These are phyloP conservation scores for Prosapia bicincta DNA, from an alignment of 2,888 invertebrate genomes.

Conservation along the genomic window DNA sequence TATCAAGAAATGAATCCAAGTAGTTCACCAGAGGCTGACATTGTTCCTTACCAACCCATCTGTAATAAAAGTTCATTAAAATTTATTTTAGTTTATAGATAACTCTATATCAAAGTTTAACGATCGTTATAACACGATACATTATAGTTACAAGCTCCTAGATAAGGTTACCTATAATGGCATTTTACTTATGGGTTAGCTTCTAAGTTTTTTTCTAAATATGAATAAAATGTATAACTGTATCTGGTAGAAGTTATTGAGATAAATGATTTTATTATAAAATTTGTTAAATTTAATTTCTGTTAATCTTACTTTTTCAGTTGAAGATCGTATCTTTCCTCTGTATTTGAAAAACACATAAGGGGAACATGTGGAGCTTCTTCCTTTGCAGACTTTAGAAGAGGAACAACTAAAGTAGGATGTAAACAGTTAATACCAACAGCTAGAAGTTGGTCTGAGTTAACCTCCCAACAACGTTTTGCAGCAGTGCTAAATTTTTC, in stretches of 20 bases:
- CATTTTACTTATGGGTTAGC: no score
- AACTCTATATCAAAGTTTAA: no score
- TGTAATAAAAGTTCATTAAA: conserved; percentile 42
- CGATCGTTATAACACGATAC: no score
- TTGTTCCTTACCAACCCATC: conserved; percentile 69
- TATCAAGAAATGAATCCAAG: conserved; percentile 75
- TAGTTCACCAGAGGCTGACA: conserved; percentile 67
- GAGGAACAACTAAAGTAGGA: conserved; percentile 59
- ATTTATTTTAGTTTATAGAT: no score
- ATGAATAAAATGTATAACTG: no score
- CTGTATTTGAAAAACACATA: conserved; percentile 91
- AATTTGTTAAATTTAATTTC: neutral
- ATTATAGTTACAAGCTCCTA: no score
- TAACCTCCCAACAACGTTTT: conserved; percentile 56
- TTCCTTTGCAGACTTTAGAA: conserved; percentile 49
- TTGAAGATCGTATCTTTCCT: conserved; percentile 67
- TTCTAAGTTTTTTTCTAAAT: no score
- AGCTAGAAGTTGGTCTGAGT: conserved; percentile 66
- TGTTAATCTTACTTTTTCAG: neutral
- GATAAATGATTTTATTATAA: no score
- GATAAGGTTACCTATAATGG: no score
- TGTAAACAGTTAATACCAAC: conserved; percentile 87
- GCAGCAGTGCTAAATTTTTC: conserved; percentile 75
- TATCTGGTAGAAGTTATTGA: no score
- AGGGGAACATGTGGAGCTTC: conserved; percentile 57